phyloP scores from a whole-genome alignment of 2,888 invertebrate species.

The Trachelus stipa region DNA sequence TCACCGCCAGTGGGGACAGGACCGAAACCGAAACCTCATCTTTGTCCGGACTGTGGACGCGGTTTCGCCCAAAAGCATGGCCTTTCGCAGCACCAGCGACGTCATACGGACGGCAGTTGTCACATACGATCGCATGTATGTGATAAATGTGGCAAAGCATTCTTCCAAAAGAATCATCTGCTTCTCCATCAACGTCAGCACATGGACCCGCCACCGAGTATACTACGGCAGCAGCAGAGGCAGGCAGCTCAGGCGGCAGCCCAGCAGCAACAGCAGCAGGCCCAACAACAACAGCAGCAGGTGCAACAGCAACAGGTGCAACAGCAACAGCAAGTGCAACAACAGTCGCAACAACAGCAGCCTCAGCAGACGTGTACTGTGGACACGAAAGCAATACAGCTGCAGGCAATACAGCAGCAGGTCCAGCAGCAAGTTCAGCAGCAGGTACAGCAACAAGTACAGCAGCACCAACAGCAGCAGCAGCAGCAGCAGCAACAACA shows the following conservation, averaged over 20 bases:
- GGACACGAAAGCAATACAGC: constrained; percentile 51
- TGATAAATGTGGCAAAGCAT: constrained; percentile 84
- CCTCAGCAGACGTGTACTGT: constrained; percentile 62
- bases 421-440: constrained; percentile 60
- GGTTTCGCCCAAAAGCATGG: constrained; percentile 88
- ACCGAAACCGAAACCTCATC: constrained; percentile 78
- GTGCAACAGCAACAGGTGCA: constrained; percentile 60
- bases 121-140: constrained; percentile 84
- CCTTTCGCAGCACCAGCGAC: constrained; percentile 81
- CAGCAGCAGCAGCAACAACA: constrained; percentile 59
- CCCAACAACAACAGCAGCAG: constrained; percentile 47
- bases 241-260: constrained; percentile 64
- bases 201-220: constrained; percentile 74
- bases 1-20: constrained; percentile 62
- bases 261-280: constrained; percentile 54
- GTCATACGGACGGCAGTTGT: constrained; percentile 84
- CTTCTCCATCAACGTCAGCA: constrained; percentile 86
- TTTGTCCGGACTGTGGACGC: constrained; percentile 84
- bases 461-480: constrained; percentile 63
- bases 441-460: constrained; percentile 54
- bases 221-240: constrained; percentile 63
- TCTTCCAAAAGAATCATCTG: constrained; percentile 88
- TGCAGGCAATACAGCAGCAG: constrained; percentile 59
- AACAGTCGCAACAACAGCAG: constrained; percentile 63
- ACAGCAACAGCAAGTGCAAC: constrained; percentile 43